Evolutionary conservation across 2,888 invertebrate species (phyloP), one percentile per base, ranked within the genome.

Genomic region (Seira sanloemensis): DNA sequence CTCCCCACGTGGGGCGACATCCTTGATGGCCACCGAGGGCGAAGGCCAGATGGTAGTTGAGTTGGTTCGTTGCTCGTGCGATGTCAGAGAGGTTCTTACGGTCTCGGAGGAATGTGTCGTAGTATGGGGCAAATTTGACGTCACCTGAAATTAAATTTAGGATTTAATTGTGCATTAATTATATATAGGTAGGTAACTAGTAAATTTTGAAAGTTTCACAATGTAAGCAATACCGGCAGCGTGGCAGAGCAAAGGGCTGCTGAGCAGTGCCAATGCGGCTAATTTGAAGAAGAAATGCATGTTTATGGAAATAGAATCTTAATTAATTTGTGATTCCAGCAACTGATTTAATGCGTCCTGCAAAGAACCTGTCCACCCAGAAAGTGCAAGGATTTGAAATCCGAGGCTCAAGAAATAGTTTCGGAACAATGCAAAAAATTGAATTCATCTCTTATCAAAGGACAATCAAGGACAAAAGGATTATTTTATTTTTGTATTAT

Each of bases 1-100:
- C 88, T 1, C 88, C 89, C 89, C 89, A 89, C 26, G 78, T 85
- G n/a, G 89, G 89, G 5, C 69, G 65, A 50, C 86, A 88, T 54
- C 86, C 86, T 27, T 66, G 69, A 62, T 62, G 50, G 9, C 85
- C 84, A 7, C 88, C 88, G 0, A 89, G 58, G 16, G 86, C 88
- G 72, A 89, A 89, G 0, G 89, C 89, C 2, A 89, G 65, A 50
- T 87, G 87, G 27, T 85, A 89, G 37, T 88, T 73, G n/a, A 80
- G 66, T 54, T 86, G 86, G 24, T 84, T 86, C 5, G 85, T 86
- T 46, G 9, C n/a, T 16, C 54, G 24, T 1, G 72, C 73, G 21
- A 86, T 66, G 23, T 78, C 83, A 7, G 75, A 58, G 9, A 86
- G 76, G 37, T 83, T 76, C 18, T 83, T 85, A 9, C 87, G 84